Evolutionary conservation across 1,140 invertebrate species (phyloP).

Genomic region (Lasioglossum albipes): DNA sequence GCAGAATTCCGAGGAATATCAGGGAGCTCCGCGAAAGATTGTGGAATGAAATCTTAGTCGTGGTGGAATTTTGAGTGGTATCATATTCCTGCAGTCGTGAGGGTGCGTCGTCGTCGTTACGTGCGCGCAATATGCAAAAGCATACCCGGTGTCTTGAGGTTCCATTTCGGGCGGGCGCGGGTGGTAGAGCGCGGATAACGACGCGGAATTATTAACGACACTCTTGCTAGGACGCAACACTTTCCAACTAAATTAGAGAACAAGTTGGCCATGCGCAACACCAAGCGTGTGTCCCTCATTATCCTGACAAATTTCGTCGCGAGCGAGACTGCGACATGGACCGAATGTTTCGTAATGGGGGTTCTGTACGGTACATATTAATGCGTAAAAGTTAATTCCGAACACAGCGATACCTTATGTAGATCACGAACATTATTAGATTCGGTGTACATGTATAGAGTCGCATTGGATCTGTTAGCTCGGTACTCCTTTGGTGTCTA

Average conservation of each 20-base stretch:
- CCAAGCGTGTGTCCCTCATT: constrained; percentile 43
- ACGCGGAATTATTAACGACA: constrained; percentile 61
- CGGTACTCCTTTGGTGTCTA: constrained; percentile 4
- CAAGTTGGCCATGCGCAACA: constrained; percentile 34
- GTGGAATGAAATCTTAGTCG: neutral
- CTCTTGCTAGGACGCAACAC: constrained; percentile 50
- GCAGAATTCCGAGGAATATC: constrained; percentile 1
- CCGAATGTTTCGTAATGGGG: neutral
- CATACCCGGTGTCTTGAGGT: constrained; percentile 45
- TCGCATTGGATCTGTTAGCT: constrained; percentile 44
- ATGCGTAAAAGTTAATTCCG: constrained; percentile 64
- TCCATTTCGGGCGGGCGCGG: constrained; percentile 36
- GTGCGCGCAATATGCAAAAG: constrained; percentile 44
- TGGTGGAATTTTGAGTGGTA: constrained; percentile 16
- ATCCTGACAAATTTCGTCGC: constrained; percentile 53
- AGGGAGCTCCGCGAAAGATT: neutral
- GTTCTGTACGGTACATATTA: constrained; percentile 56
- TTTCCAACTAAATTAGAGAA: constrained; percentile 60
- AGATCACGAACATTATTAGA: constrained; percentile 66
- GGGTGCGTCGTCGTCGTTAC: constrained; percentile 27
- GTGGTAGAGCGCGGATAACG: constrained; percentile 45
- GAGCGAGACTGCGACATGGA: neutral
- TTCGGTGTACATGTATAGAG: constrained; percentile 17
- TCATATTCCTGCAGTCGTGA: constrained; percentile 7
- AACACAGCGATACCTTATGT: constrained; percentile 56